Evolutionary conservation across 1,140 invertebrate species (phyloP), one percentile per base, ranked within the genome.

Genomic region (Nymphalis io): DNA sequence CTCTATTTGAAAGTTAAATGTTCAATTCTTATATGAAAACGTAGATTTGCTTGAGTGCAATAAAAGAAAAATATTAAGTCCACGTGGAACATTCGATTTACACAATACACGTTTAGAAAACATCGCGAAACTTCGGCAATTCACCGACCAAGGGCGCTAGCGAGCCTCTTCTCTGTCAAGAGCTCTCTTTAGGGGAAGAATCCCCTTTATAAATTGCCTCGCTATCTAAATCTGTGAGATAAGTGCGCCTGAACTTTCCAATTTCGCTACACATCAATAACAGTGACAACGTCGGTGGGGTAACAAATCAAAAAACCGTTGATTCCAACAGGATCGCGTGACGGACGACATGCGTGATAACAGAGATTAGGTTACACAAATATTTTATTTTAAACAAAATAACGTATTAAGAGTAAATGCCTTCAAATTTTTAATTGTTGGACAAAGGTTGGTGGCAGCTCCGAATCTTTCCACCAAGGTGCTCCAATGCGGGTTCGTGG

Each of bases 181-280:
- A 82, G 80, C 75, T 76, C 75, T 82, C 82, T 85, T 83, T 80
- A 75, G 83, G 86, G 87, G 84, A 80, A 74, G 80, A 79, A 82
- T 82, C 80, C 83, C 78, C 81, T 84, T 89, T 89, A 90, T 90
- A 91, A 90, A 90, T 91, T 88, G 87, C 84, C 83, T 75, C 69
- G 85, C 87, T 89, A 91, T 91, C 89, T 91, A 86, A 87, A 91
- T 90, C 87, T 91, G 72, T 81, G 78, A 89, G 89, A 91, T 89
- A 91, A 91, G 84, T 87, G 81, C 80, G 81, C 69, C 86, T 88
- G 83, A 90, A 90, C 88, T 88, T 89, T 89, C 89, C 89, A 91
- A 91, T 91, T 89, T 84, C 84, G 85, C 82, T 78, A 89, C 88
- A 88, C 88, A 91, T 91, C 88, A 91, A 90, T 90, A 90, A 89